Evolutionary conservation across 2,113 vertebrate genomes (phyloP).

Genomic region (Ivindomyrus marchei): DNA sequence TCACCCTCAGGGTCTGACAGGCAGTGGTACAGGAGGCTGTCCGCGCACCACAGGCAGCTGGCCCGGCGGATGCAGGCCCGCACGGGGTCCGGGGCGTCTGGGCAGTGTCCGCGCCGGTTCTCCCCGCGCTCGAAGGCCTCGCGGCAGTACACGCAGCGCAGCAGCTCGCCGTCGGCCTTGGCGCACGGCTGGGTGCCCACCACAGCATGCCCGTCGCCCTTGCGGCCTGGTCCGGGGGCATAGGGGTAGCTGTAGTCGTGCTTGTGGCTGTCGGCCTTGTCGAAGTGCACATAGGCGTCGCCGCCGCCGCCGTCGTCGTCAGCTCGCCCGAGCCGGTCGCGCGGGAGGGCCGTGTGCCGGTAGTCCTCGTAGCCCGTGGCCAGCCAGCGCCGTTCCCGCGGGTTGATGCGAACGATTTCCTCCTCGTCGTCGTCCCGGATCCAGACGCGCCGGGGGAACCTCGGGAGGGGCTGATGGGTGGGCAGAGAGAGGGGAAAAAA

Average conservation of each 20-base stretch:
- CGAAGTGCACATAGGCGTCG: constrained; percentile 86
- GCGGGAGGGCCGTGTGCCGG: constrained; percentile 74
- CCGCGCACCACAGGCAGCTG: constrained; percentile 98
- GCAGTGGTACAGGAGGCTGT: constrained; percentile 98
- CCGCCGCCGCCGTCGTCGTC: constrained; percentile 63
- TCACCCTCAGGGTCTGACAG: constrained; percentile 99
- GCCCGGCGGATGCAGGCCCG: constrained; percentile 80
- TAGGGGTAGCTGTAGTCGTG: constrained; percentile 70
- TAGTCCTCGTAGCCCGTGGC: constrained; percentile 89
- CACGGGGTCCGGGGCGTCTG: constrained; percentile 86
- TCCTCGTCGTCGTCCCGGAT: constrained; percentile 88
- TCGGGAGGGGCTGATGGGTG: neutral
- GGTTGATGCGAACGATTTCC: constrained; percentile 96
- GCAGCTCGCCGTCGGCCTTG: constrained; percentile 76
- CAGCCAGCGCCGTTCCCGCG: constrained; percentile 85
- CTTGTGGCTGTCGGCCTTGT: constrained; percentile 81
- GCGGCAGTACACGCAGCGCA: constrained; percentile 86
- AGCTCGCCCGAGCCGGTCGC: constrained; percentile 71
- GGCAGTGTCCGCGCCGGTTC: constrained; percentile 83
- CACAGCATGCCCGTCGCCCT: constrained; percentile 18
- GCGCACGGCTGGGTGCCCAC: constrained; percentile 79
- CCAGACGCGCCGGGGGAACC: constrained; percentile 70
- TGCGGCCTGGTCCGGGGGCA: constrained; percentile 50
- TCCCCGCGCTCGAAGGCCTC: constrained; percentile 83
- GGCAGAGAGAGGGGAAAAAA: neutral